phyloP scores from a whole-genome alignment of 2,113 vertebrate genomes.

The Speoplatyrhinus poulsoni region DNA sequence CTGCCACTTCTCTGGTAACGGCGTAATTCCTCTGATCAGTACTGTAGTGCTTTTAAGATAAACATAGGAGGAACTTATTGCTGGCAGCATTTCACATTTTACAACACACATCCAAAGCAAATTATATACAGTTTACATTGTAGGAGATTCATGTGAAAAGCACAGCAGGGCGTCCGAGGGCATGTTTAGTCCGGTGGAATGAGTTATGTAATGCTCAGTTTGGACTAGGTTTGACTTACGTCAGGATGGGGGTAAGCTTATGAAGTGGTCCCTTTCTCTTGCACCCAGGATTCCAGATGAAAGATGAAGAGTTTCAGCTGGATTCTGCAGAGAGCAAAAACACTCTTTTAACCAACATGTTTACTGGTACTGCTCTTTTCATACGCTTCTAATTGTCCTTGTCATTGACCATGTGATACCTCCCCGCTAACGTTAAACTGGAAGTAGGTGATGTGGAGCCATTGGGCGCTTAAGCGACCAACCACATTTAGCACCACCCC shows the following conservation, averaged over 20 bases:
- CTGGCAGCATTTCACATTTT: slow-evolving; percentile 49
- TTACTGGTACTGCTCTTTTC: slow-evolving; percentile 84
- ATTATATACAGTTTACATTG: slow-evolving; percentile 23
- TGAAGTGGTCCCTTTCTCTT: slow-evolving; percentile 81
- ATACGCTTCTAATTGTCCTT: slow-evolving; percentile 79
- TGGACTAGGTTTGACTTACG: slow-evolving; percentile 57
- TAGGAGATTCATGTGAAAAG: slow-evolving; percentile 16
- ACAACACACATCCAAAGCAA: slow-evolving; percentile 8
- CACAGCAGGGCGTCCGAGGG: slow-evolving; percentile 20
- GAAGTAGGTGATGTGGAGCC: slow-evolving; percentile 69
- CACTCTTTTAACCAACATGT: slow-evolving; percentile 86
- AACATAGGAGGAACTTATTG: slow-evolving; percentile 48
- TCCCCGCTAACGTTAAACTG: slow-evolving; percentile 67
- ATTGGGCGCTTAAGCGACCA: slow-evolving; percentile 69
- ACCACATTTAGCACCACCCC: slow-evolving; percentile 60
- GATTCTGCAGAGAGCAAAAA: slow-evolving; percentile 85
- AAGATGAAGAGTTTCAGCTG: slow-evolving; percentile 85
- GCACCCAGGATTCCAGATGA: slow-evolving; percentile 85
- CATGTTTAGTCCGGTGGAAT: slow-evolving; percentile 42
- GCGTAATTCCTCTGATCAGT: slow-evolving; percentile 46
- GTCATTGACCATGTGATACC: slow-evolving; percentile 74
- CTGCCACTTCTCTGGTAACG: slow-evolving; percentile 69
- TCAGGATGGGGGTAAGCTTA: slow-evolving; percentile 70
- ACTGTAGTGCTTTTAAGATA: slow-evolving; percentile 25
- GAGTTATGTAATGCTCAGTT: slow-evolving; percentile 61